Evolutionary conservation across 2,888 invertebrate genomes (phyloP), one percentile per base, ranked within the genome.

Genomic region (Calephelis perditalis): DNA sequence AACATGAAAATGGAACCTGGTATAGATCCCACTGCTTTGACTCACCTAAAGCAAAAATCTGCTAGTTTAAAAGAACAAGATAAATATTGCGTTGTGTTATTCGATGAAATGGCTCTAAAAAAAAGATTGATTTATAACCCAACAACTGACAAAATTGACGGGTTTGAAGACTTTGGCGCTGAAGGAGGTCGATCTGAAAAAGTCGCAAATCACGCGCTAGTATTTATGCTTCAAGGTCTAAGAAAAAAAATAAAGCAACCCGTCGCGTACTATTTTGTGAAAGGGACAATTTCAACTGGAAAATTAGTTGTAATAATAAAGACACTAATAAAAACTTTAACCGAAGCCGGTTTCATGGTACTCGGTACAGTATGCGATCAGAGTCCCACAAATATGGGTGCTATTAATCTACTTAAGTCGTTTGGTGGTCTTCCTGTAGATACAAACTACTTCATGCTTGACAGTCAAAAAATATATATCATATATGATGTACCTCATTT

Each of bases 181-280:
- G 59, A 52, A 7, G 12, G 47, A 15, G 60, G 46, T 7, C 15
- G 67, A 8, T 36, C 36, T 1, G 3, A 15, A 52, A 8, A 64
- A 43, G 4, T 70, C n/a, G 69, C 68, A 3, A 64, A 69, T 26
- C 63, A 69, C 56, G 65, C 65, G 11, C 55, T 68, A 2, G 67
- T 68, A 0, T 69, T 69, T 60, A 67, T 68, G 66, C 15, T 69
- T 3, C 68, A 68, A 61, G 71, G 68, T 3, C 3, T 70, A 15
- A 37, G 47, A 12, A 58, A 46, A 60, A 69, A 68, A 56, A 60
- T 63, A 26, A 70, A 70, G n/a, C 67, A 68, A 54, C 69, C 68
- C 6, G 44, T 68, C 15, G 66, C 67, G n/a, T 66, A 63, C 61
- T 71, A 67, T 54, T 70, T 71, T 64, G 62, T 65, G 0, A 63